phyloP scores from a whole-genome alignment of 2,797 vertebrate species.

The Urocyon cinereoargenteus region DNA sequence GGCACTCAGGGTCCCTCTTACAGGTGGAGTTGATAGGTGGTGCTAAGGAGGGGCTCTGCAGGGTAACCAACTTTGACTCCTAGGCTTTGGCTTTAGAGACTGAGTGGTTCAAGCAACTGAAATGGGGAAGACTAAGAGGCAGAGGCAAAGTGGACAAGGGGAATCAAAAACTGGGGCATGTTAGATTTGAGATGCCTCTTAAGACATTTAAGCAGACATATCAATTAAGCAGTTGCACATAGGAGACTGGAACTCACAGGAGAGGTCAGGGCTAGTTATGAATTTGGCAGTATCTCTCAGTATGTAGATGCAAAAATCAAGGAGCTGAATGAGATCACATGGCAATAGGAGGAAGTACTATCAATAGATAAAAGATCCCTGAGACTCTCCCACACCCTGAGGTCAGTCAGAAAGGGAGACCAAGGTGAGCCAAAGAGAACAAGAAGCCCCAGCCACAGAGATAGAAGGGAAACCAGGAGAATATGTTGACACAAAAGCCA shows the following conservation, averaged over 20 bases:
- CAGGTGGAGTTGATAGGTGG: neutral
- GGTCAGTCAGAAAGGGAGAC: neutral
- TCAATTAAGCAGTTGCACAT: neutral
- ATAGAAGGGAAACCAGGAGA: neutral
- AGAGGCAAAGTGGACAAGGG: neutral
- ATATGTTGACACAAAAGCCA: neutral
- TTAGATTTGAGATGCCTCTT: neutral
- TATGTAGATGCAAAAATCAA: neutral
- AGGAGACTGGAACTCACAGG: neutral
- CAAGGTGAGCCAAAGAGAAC: neutral
- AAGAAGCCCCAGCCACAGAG: neutral
- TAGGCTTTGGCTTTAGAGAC: neutral
- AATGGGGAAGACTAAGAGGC: neutral
- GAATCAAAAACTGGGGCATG: neutral
- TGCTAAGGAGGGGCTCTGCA: neutral
- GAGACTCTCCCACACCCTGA: neutral
- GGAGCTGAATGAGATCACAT: neutral
- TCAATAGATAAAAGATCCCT: neutral
- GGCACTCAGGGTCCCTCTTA: neutral
- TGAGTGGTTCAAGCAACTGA: neutral
- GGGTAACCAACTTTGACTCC: neutral
- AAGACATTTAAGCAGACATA: neutral
- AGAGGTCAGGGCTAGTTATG: neutral
- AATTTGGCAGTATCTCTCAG: neutral
- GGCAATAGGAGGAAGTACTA: neutral